A percentile compares a stretch with the other conserved stretches of the same genome.
Evolutionary conservation across 2,797 vertebrate species (phyloP).

Genomic region (Amblyraja radiata): DNA sequence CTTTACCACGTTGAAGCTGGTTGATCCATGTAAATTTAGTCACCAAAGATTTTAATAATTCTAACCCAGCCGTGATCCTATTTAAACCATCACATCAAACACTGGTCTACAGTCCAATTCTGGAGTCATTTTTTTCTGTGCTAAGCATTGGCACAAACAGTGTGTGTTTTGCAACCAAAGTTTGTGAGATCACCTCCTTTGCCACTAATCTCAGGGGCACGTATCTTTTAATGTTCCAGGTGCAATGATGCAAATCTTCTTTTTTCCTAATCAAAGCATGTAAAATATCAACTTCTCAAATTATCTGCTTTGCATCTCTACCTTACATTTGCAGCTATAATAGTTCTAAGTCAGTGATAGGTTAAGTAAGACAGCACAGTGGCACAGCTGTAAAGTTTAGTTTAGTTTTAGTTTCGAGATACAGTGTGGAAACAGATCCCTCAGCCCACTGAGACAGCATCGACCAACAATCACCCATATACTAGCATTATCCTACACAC

Average conservation of each 20-base stretch:
- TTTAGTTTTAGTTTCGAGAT: too few species aligned
- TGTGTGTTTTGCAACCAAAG: background rate
- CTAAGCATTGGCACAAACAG: background rate
- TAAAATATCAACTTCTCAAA: background rate
- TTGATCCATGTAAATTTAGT: background rate
- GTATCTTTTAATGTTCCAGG: conserved; percentile 10
- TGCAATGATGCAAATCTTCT: conserved; percentile 19
- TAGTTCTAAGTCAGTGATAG: background rate
- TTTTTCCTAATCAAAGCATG: background rate
- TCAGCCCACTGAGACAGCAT: too few species aligned
- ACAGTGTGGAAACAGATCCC: too few species aligned
- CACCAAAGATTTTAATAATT: background rate
- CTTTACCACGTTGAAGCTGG: too few species aligned
- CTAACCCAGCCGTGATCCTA: background rate
- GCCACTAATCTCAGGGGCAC: background rate
- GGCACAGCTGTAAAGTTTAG: too few species aligned
- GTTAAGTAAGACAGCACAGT: too few species aligned
- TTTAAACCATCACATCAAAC: background rate
- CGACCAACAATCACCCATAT: too few species aligned
- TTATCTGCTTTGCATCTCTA: background rate
- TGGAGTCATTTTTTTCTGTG: background rate
- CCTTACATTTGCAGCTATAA: background rate
- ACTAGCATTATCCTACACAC: too few species aligned
- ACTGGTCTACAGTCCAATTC: background rate
- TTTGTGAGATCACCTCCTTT: background rate